phyloP scores from a whole-genome alignment of 2,797 vertebrate species.

The Graptemys geographica region DNA sequence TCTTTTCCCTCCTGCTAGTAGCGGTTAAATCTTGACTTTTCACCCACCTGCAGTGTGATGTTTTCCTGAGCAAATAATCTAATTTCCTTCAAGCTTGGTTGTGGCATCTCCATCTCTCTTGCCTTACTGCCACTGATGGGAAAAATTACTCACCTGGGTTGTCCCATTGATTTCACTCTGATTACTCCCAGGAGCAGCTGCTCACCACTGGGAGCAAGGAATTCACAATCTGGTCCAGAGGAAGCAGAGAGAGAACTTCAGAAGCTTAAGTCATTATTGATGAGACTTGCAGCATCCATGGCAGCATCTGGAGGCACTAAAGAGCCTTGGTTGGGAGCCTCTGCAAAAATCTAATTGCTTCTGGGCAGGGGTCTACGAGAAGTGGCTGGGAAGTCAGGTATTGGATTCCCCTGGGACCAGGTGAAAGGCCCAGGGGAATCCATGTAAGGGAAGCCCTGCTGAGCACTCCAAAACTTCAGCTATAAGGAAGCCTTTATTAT shows the following conservation, averaged over 20 bases:
- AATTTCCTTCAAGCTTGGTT: neutral
- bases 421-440: neutral
- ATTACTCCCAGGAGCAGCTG: rapidly evolving
- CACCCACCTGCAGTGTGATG: neutral
- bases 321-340: neutral
- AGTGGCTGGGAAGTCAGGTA: neutral
- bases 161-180: neutral
- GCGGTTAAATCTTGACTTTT: neutral
- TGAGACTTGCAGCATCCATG: neutral
- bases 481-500: neutral
- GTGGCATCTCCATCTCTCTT: neutral
- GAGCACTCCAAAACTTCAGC: neutral
- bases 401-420: neutral
- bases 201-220: rapidly evolving
- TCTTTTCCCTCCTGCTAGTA: neutral
- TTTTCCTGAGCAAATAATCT: neutral
- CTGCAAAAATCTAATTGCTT: neutral
- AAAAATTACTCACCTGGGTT: neutral
- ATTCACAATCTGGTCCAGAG: neutral
- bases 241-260: neutral
- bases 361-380: neutral
- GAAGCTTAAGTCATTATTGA: rapidly evolving
- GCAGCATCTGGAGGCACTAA: neutral
- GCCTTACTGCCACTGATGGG: neutral
- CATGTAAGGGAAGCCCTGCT: neutral